phyloP scores from a whole-genome alignment of 2,888 invertebrate genomes.

The Rapana venosa region DNA sequence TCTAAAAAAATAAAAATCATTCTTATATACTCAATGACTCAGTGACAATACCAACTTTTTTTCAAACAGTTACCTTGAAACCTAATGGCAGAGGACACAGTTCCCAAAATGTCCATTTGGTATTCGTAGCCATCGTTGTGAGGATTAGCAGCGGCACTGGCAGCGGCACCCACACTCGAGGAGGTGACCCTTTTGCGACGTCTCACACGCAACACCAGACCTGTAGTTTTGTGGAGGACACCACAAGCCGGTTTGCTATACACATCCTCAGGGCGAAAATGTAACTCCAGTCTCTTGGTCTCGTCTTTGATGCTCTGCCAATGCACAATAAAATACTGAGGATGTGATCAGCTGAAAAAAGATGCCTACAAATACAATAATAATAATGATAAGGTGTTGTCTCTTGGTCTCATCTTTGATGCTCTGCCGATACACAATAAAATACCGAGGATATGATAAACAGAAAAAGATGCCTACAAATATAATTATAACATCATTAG shows the following conservation, averaged over 20 bases:
- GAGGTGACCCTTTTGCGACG: conserved; percentile 79
- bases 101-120: conserved; percentile 77
- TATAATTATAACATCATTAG: not conserved
- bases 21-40: not conserved
- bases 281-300: conserved; percentile 79
- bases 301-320: conserved; percentile 19
- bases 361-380: not conserved
- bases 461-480: not conserved
- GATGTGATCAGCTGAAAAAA: not conserved
- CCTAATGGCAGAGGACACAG: conserved; percentile 76
- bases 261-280: conserved; percentile 82
- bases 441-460: not conserved
- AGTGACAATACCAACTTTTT: not conserved
- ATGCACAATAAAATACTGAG: not conserved
- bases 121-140: conserved; percentile 58
- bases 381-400: not conserved
- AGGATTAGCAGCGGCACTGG: not conserved
- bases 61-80: conserved; percentile 75
- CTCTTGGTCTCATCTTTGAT: conserved; percentile 34
- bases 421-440: not conserved
- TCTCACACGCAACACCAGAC: conserved; percentile 86
- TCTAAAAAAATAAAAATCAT: not conserved
- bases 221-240: conserved; percentile 84
- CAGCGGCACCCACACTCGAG: not conserved
- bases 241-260: conserved; percentile 89